Percentiles rank a stretch among this genome's conserved stretches.
phyloP scores from a whole-genome alignment of 1,140 invertebrate genomes.

The Homalodisca vitripennis region DNA sequence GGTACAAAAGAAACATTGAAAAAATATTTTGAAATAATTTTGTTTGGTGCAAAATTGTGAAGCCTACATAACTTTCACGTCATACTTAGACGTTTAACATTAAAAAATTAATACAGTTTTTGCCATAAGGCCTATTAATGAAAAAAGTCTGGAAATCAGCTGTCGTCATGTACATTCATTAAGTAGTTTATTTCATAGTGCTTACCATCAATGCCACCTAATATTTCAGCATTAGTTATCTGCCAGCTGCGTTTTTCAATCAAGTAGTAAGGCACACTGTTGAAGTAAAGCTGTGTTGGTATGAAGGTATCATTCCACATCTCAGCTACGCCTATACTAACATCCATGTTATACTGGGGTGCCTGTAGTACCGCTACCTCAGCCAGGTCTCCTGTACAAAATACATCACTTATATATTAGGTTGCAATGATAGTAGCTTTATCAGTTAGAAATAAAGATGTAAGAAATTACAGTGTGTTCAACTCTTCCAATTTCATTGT shows the following conservation, averaged over 20 bases:
- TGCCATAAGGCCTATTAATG: no score
- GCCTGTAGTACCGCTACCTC: slow-evolving; percentile 32
- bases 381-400: slow-evolving; percentile 33
- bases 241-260: slow-evolving; percentile 47
- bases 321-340: slow-evolving; percentile 29
- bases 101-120: no score
- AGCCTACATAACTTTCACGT: no score
- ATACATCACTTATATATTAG: neutral
- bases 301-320: slow-evolving; percentile 35
- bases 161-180: no score
- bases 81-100: no score
- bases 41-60: no score
- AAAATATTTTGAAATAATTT: no score
- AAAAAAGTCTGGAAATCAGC: no score
- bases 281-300: slow-evolving; percentile 34
- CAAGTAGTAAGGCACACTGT: neutral
- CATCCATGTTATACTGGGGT: slow-evolving; percentile 5
- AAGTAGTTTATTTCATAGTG: no score
- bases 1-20: no score
- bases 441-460: neutral
- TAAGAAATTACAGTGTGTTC: neutral
- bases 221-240: slow-evolving; percentile 34
- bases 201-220: slow-evolving; percentile 46
- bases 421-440: neutral
- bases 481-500: neutral